Conservation (phyloP, 2,888 invertebrate genomes). For the Psococerastis gibbosa region DNA sequence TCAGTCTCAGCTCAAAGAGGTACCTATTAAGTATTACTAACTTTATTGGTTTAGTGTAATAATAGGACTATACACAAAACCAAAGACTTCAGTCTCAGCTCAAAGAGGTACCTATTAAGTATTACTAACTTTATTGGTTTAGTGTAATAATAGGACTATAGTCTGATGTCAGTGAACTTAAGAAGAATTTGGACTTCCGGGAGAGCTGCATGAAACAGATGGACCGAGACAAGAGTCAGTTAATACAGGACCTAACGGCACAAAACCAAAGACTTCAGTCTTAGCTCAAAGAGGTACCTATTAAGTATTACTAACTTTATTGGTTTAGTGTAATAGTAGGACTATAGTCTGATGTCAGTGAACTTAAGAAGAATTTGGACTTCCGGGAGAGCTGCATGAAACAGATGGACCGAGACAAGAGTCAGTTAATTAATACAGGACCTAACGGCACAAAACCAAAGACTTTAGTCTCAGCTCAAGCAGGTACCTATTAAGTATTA, state of each 20-base stretch:
- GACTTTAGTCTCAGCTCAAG: slow-evolving; percentile 68
- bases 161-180: too few species aligned
- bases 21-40: too few species aligned
- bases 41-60: too few species aligned
- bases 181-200: slow-evolving; percentile 46
- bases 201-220: slow-evolving; percentile 24
- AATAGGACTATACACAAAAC: too few species aligned
- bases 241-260: slow-evolving; percentile 66
- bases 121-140: too few species aligned
- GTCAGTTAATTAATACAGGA: slow-evolving; percentile 60
- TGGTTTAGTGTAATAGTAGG: too few species aligned
- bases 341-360: too few species aligned
- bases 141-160: too few species aligned
- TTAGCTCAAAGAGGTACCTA: slow-evolving; percentile 68
- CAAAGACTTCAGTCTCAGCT: slow-evolving; percentile 67
- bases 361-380: slow-evolving; percentile 56
- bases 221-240: slow-evolving; percentile 59
- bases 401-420: slow-evolving; percentile 52
- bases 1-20: slow-evolving; percentile 69
- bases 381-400: slow-evolving; percentile 26
- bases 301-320: too few species aligned
- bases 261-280: slow-evolving; percentile 74
- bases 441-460: slow-evolving; percentile 72
- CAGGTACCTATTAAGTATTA: too few species aligned
- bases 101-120: slow-evolving; percentile 61